A percentile compares a stretch with the other conserved stretches of the same genome.
phyloP scores from a whole-genome alignment of 2,888 invertebrate genomes.

The Resseliella maxima region DNA sequence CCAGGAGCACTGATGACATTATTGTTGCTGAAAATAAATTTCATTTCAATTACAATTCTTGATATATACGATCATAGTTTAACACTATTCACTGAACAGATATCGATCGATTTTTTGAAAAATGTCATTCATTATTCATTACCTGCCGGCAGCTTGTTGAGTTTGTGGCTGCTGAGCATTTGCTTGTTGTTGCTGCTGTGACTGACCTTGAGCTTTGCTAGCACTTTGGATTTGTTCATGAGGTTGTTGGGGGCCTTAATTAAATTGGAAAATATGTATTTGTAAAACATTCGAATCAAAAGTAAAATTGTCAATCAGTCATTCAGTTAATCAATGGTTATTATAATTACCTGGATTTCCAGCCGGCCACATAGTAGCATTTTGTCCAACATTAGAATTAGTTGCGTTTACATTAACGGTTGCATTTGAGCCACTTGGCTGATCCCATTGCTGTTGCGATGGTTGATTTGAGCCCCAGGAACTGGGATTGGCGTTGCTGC shows the following conservation, averaged over 20 bases:
- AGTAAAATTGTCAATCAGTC: background rate
- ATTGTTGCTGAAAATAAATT: slow-evolving; percentile 60
- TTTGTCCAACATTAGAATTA: slow-evolving; percentile 32
- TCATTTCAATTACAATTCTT: background rate
- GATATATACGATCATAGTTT: background rate
- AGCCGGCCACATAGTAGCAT: slow-evolving; percentile 67
- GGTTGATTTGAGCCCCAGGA: slow-evolving; percentile 70
- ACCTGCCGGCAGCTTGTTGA: slow-evolving; percentile 56
- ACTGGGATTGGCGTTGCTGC: slow-evolving; percentile 66
- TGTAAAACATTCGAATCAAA: background rate
- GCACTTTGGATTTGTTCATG: slow-evolving; percentile 63
- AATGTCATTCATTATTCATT: background rate
- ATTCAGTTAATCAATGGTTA: background rate
- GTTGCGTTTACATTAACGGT: background rate
- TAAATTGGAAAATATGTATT: background rate
- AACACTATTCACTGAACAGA: background rate
- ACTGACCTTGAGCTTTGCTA: slow-evolving; percentile 61
- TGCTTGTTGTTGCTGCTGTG: slow-evolving; percentile 64
- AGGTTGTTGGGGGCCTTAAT: slow-evolving; percentile 49
- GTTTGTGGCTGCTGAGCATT: slow-evolving; percentile 62
- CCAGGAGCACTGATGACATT: slow-evolving; percentile 63
- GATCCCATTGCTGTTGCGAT: slow-evolving; percentile 68
- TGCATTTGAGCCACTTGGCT: slow-evolving; percentile 19
- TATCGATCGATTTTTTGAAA: background rate
- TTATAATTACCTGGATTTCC: slow-evolving; percentile 57